These are phyloP conservation scores for Pherbina coryleti DNA, from an alignment of 2,888 invertebrate species.

Conservation along the genomic window DNA sequence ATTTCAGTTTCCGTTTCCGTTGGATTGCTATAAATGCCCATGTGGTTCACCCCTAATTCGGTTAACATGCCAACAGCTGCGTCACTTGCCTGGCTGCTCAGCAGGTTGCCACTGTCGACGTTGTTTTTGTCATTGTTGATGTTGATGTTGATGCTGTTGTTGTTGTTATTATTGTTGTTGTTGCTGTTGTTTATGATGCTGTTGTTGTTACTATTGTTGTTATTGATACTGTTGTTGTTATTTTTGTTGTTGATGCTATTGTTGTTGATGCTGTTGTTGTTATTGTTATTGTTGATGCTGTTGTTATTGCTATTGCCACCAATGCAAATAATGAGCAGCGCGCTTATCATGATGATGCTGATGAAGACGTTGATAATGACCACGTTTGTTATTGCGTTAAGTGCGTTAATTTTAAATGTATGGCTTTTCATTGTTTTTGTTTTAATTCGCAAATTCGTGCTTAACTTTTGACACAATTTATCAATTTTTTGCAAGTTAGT, in stretches of 20 bases:
- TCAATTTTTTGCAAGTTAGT: background rate
- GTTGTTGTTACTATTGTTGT: too few relatives aligned
- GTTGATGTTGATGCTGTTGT: slow-evolving; percentile 17
- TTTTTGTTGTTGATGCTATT: too few relatives aligned
- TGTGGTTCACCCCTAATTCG: background rate
- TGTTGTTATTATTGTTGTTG: slow-evolving; percentile 26
- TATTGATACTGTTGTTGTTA: too few relatives aligned
- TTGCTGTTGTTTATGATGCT: too few relatives aligned
- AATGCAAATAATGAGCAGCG: background rate
- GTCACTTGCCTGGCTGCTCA: background rate
- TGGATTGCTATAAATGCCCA: background rate
- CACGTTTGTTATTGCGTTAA: background rate
- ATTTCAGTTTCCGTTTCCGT: background rate
- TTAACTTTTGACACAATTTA: slow-evolving; percentile 6
- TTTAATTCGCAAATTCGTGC: background rate
- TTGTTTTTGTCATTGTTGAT: slow-evolving; percentile 46
- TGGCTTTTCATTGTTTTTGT: slow-evolving; percentile 10
- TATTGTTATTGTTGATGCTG: slow-evolving; percentile 46
- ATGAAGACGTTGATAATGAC: background rate
- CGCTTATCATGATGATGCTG: background rate
- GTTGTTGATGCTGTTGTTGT: slow-evolving; percentile 38
- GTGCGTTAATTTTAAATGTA: slow-evolving; percentile 25
- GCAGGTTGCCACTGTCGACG: slow-evolving; percentile 34
- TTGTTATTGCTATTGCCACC: background rate
- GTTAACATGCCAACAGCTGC: background rate